These are phyloP conservation scores for Mamestra brassicae DNA, from an alignment of 2,888 invertebrate genomes.

Conservation along the genomic window DNA sequence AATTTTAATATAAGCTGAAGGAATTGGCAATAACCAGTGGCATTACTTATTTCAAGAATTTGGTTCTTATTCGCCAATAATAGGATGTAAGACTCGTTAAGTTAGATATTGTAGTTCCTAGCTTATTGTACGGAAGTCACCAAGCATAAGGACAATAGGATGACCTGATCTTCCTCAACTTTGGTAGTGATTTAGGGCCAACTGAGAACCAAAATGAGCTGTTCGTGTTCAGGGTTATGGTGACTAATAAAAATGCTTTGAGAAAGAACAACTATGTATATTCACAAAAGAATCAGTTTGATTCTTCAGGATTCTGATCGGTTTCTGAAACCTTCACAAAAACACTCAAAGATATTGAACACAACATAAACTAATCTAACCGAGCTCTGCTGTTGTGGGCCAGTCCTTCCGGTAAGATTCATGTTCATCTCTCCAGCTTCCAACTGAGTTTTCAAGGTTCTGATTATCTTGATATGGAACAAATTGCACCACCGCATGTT, in stretches of 20 bases:
- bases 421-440: not conserved
- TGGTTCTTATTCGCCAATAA: not conserved
- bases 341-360: too few relatives aligned
- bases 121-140: not conserved
- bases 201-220: too few relatives aligned
- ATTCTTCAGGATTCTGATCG: not conserved
- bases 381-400: not conserved
- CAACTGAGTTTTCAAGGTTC: not conserved
- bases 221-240: not conserved
- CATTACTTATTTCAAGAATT: not conserved
- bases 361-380: too few relatives aligned
- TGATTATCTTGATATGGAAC: not conserved
- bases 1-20: not conserved
- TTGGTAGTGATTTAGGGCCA: not conserved
- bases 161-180: not conserved
- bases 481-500: not conserved
- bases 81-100: not conserved
- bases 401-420: not conserved
- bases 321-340: too few relatives aligned
- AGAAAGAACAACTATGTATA: not conserved
- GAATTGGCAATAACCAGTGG: too few relatives aligned
- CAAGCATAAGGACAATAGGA: not conserved
- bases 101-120: not conserved
- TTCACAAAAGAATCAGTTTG: not conserved
- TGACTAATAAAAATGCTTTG: not conserved